Evolutionary conservation across 2,797 vertebrate genomes (phyloP).

Genomic region (Channallabes apus): DNA sequence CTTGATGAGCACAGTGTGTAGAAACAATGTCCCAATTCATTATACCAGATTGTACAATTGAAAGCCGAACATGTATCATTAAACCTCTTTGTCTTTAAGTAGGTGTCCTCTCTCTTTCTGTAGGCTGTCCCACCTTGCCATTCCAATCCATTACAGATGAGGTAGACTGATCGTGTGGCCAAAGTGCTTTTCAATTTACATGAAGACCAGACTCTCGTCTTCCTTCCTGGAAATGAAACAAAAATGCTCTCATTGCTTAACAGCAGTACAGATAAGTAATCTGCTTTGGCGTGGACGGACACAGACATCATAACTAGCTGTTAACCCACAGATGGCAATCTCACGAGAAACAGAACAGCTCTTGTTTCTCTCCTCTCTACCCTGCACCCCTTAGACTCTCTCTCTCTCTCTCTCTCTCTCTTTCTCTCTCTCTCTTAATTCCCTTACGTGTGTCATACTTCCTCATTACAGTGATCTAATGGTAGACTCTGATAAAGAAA

Average conservation of each 20-base stretch:
- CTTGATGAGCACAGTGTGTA: background rate
- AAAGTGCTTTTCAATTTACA: constrained; percentile 58
- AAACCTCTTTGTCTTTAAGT: constrained; percentile 31
- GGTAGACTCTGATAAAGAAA: background rate
- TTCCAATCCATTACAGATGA: constrained; percentile 51
- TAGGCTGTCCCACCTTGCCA: constrained; percentile 44
- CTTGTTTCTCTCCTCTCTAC: constrained; percentile 44
- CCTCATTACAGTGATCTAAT: background rate
- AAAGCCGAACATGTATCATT: background rate
- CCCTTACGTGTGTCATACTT: background rate
- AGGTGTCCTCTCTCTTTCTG: constrained; percentile 34
- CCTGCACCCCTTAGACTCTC: background rate
- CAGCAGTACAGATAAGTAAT: constrained; percentile 55
- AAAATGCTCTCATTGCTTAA: constrained; percentile 60
- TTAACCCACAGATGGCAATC: constrained; percentile 57
- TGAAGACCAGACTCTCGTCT: constrained; percentile 48
- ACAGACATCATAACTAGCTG: constrained; percentile 54
- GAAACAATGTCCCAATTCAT: background rate
- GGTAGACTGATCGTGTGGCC: constrained; percentile 47
- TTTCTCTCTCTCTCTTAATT: background rate
- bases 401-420: background rate
- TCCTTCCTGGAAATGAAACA: constrained; percentile 57
- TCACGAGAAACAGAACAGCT: constrained; percentile 40
- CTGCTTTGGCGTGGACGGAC: constrained; percentile 44
- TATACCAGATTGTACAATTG: background rate